Evolutionary conservation across 2,113 vertebrate genomes (phyloP), one percentile per base, ranked within the genome.

Genomic region (Cacatua alba): DNA sequence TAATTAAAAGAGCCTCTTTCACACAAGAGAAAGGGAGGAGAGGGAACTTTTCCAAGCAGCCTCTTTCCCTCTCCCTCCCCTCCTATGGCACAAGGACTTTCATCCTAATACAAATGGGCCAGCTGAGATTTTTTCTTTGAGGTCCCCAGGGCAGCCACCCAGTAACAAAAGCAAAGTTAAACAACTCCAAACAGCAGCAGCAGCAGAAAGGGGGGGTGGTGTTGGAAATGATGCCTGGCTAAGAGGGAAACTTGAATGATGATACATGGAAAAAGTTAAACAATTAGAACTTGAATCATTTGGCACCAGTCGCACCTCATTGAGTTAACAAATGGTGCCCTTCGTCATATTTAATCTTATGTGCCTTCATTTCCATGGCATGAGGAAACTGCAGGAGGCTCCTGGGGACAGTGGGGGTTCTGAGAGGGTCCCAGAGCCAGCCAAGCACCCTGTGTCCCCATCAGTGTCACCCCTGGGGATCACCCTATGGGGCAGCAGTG

Each of bases 241-340:
- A 53, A 94, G 82, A 77, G 87, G 84, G 88, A 94, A 97, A 95
- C 37, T 79, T 59, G 49, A 88, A 89, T 92, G 82, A 95, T 78
- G 93, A 95, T 88, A 72, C 70, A 94, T 96, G 95, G 96, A 86
- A 95, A 94, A 94, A 90, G 35, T 79, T 60, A 79, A 96, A 96
- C 94, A 86, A 96, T 92, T 93, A 89, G 70, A 72, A 89, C 53
- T 77, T 76, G 43, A 55, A 85, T 91, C 55, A 41, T 65, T 71
- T 96, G 96, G 91, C 91, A 19, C n/a, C 0, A 1, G 4, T 69
- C 71, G 86, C 85, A 63, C 62, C 81, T 92, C 74, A 25, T 90
- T 74, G 51, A 52, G 80, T 68, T 81, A 80, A 82, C 72, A 91
- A 80, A 72, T 3, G 5, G 59, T n/a, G 49, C 1, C 13, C 46